phyloP scores from a whole-genome alignment of 2,797 vertebrate genomes.

The Mergus octosetaceus region DNA sequence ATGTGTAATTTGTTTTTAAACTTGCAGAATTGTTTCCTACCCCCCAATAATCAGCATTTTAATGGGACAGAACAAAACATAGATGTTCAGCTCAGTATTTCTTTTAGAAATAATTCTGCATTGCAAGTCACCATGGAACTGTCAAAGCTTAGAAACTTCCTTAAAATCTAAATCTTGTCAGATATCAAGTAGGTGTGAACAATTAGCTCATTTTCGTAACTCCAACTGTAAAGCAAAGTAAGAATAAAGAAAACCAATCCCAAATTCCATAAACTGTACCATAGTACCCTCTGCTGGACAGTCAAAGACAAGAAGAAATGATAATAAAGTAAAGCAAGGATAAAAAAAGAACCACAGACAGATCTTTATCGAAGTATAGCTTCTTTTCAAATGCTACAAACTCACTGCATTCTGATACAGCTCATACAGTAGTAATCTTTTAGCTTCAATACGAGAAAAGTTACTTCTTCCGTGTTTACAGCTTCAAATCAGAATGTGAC shows the following conservation, averaged over 20 bases:
- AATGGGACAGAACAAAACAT: background rate
- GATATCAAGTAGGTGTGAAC: background rate
- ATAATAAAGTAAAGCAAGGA: rapidly evolving
- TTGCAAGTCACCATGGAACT: background rate
- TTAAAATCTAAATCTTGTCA: background rate
- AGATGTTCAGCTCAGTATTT: background rate
- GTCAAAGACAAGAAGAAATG: background rate
- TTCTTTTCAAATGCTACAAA: background rate
- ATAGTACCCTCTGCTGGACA: constrained; percentile 61
- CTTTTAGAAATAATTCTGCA: background rate
- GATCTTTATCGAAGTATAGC: background rate
- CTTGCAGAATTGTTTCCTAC: background rate
- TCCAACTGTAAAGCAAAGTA: background rate
- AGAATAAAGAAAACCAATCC: background rate
- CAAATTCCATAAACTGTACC: background rate
- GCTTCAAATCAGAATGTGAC: background rate
- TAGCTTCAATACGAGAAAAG: background rate
- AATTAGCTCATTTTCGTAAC: background rate
- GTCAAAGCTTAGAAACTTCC: background rate
- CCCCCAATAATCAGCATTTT: background rate
- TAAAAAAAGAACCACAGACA: background rate
- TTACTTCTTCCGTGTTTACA: background rate
- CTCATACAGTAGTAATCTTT: background rate
- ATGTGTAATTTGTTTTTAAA: background rate
- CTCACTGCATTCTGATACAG: background rate